phyloP scores from a whole-genome alignment of 2,888 invertebrate genomes.

The Dermolepida albohirtum region DNA sequence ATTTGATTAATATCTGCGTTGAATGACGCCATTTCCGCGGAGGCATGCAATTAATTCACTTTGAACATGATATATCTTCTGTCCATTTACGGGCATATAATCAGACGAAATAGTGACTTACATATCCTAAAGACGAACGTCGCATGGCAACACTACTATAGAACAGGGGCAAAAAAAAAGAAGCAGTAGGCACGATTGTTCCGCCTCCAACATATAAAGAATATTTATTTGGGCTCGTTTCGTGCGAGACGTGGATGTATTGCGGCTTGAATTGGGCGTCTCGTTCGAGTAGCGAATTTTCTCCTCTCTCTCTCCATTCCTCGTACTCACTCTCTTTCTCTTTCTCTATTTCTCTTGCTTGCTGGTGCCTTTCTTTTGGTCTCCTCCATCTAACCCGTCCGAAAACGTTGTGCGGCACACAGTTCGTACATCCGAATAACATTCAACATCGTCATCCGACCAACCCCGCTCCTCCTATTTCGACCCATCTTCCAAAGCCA shows the following conservation, averaged over 20 bases:
- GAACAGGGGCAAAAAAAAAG: slow-evolving; percentile 16
- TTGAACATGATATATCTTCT: slow-evolving; percentile 23
- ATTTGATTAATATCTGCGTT: slow-evolving; percentile 17
- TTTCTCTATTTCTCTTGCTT: no score
- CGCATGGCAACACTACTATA: slow-evolving; percentile 29
- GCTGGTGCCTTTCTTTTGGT: no score
- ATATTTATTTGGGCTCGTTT: slow-evolving; percentile 60
- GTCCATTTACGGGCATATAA: slow-evolving; percentile 32
- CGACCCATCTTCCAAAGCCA: slow-evolving; percentile 50
- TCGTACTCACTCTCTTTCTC: not conserved
- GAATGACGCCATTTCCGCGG: slow-evolving; percentile 19
- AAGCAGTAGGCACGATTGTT: slow-evolving; percentile 44
- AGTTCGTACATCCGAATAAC: slow-evolving; percentile 51
- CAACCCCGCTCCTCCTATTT: slow-evolving; percentile 45
- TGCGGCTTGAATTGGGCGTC: slow-evolving; percentile 57
- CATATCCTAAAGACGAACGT: slow-evolving; percentile 29
- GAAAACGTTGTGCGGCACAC: slow-evolving; percentile 40
- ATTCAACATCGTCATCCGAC: slow-evolving; percentile 44
- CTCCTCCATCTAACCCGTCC: no score
- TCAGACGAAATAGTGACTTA: slow-evolving; percentile 26
- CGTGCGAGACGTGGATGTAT: slow-evolving; percentile 60
- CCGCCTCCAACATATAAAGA: slow-evolving; percentile 54
- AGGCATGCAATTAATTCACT: slow-evolving; percentile 19
- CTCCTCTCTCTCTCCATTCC: slow-evolving; percentile 34
- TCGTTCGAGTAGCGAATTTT: slow-evolving; percentile 48